Evolutionary conservation across 2,888 invertebrate genomes (phyloP).

Genomic region (Drosophila monieri): DNA sequence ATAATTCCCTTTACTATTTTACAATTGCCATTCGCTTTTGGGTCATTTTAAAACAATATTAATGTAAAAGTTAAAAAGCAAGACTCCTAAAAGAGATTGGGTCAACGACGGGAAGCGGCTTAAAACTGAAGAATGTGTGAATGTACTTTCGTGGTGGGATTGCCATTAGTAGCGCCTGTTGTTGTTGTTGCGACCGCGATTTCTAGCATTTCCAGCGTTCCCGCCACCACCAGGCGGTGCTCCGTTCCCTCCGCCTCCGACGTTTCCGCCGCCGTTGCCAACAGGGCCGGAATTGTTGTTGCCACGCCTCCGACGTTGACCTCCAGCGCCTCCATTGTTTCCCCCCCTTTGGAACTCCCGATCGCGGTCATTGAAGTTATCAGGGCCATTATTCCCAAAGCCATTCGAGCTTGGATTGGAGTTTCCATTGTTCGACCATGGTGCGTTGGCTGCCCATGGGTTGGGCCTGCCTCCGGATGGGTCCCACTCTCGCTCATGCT

Average conservation of each 20-base stretch:
- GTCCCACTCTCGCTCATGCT: constrained; percentile 24
- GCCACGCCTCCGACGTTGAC: constrained; percentile 65
- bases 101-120: constrained; percentile 17
- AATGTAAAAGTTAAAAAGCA: constrained; percentile 17
- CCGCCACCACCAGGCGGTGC: constrained; percentile 23
- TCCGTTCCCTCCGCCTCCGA: constrained; percentile 9
- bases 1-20: constrained; percentile 5
- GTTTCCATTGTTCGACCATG: constrained; percentile 68
- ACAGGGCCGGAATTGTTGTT: constrained; percentile 56
- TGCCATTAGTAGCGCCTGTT: constrained; percentile 73
- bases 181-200: constrained; percentile 72
- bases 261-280: constrained; percentile 25
- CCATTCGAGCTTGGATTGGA: constrained; percentile 35
- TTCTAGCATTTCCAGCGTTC: constrained; percentile 43
- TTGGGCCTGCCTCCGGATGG: constrained; percentile 55
- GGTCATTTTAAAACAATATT: constrained; percentile 14
- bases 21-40: constrained; percentile 21
- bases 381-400: constrained; percentile 38
- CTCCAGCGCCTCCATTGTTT: constrained; percentile 44
- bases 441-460: constrained; percentile 68
- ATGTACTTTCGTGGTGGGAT: constrained; percentile 8
- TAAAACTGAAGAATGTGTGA: constrained; percentile 35
- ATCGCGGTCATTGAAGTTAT: constrained; percentile 60
- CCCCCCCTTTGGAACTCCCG: constrained; percentile 60
- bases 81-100: constrained; percentile 3